Percentiles rank a stretch among this genome's conserved stretches.
These are phyloP conservation scores for Ostrea denselamellosa DNA, from an alignment of 1,140 invertebrate genomes.

Conservation along the genomic window DNA sequence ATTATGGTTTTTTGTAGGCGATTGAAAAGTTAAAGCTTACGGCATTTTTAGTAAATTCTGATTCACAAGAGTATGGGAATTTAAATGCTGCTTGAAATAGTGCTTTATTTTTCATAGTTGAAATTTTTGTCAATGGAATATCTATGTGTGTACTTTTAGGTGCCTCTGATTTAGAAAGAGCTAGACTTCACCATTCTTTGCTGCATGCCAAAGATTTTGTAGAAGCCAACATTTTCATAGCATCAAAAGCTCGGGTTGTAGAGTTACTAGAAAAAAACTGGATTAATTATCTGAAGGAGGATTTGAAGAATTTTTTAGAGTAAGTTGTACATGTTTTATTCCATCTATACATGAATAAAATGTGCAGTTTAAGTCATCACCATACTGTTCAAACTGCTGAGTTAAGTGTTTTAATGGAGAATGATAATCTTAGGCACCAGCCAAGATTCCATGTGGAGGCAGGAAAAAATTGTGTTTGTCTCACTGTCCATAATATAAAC, in stretches of 20 bases:
- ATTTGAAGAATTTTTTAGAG: slow-evolving; percentile 77
- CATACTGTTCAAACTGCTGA: no score
- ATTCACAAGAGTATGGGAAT: neutral
- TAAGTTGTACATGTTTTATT: slow-evolving; percentile 62
- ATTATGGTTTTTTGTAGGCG: neutral
- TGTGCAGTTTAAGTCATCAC: no score
- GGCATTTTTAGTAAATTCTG: neutral
- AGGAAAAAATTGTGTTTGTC: no score
- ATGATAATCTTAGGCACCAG: no score
- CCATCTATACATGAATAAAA: no score
- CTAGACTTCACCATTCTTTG: slow-evolving; percentile 67
- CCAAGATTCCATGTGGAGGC: no score
- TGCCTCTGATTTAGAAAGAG: slow-evolving; percentile 55
- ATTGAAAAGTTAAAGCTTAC: slow-evolving; percentile 13
- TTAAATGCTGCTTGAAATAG: neutral
- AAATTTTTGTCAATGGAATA: neutral
- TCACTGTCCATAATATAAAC: no score
- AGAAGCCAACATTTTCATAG: slow-evolving; percentile 70
- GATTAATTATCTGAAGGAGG: slow-evolving; percentile 77
- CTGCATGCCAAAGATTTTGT: slow-evolving; percentile 72
- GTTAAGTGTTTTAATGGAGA: no score
- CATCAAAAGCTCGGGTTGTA: slow-evolving; percentile 69
- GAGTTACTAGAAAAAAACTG: slow-evolving; percentile 73
- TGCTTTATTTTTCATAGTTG: neutral
- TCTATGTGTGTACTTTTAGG: slow-evolving; percentile 32